Percentiles rank a stretch among this genome's conserved stretches.
Evolutionary conservation across 92 coral and sea anemone species (phyloP).

Genomic region (Scolanthus callimorphus): DNA sequence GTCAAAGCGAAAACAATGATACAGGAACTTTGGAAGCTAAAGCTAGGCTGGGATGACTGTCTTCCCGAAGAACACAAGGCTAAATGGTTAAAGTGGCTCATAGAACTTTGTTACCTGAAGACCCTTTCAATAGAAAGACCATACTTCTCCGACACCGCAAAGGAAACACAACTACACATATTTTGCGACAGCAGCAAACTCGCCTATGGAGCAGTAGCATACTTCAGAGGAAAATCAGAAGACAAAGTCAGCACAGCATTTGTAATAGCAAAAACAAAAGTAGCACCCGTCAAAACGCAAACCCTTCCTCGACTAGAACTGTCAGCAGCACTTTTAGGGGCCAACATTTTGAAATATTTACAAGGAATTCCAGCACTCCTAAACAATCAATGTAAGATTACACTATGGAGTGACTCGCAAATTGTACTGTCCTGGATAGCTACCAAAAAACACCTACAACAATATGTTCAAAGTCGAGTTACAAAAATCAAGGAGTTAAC

Average conservation of each 20-base stretch:
- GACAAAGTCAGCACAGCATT: no score
- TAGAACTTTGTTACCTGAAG: slow-evolving; percentile 7
- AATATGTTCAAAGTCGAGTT: slow-evolving; percentile 30
- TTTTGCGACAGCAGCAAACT: no score
- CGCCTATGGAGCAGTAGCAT: no score
- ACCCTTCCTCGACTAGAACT: slow-evolving; percentile 20
- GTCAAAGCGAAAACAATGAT: slow-evolving; percentile 27
- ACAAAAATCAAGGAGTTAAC: slow-evolving; percentile 41
- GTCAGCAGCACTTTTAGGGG: slow-evolving; percentile 28
- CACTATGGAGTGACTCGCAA: slow-evolving; percentile 42
- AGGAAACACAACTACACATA: slow-evolving; percentile 12
- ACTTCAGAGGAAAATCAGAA: no score
- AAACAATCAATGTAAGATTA: slow-evolving; percentile 19
- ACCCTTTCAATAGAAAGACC: slow-evolving; percentile 11
- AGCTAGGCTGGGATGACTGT: slow-evolving; percentile 28
- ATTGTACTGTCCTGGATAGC: no score
- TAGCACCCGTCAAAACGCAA: slow-evolving; percentile 19
- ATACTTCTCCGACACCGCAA: slow-evolving; percentile 12
- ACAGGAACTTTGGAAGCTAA: slow-evolving; percentile 27
- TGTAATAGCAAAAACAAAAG: no score
- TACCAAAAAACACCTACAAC: slow-evolving; percentile 35
- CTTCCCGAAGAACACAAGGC: slow-evolving; percentile 8
- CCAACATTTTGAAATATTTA: slow-evolving; percentile 8
- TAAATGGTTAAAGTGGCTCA: no score
- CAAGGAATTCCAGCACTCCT: slow-evolving; percentile 3